Evolutionary conservation across 2,888 invertebrate genomes (phyloP), one percentile per base, ranked within the genome.

Genomic region (Dolomedes plantarius): DNA sequence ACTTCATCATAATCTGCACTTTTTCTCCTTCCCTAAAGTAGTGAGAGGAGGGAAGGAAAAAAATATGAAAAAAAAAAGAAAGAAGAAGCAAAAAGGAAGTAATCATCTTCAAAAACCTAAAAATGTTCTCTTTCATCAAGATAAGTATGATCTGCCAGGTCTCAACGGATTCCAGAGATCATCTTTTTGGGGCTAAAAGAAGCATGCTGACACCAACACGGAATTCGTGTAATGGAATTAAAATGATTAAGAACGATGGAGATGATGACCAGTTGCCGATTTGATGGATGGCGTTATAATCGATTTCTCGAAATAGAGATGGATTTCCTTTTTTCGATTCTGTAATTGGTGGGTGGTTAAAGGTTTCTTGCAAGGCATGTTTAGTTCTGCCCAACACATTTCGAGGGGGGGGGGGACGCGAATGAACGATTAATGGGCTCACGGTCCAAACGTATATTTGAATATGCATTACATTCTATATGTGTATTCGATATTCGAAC

Each of bases 71-170:
- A 77, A 36, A 67, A 31, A 76, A 32, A 41, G 72, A 56, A 65
- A n/a, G n/a, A n/a, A n/a, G n/a, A n/a, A n/a, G n/a, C n/a, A 7
- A n/a, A 29, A 62, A 23, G 31, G 19, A 23, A 74, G 62, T 81
- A 81, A 75, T 75, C 82, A 75, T 75, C 82, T 62, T 75, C 75
- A 82, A 69, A 71, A 71, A 46, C 27, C 29, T 29, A 69, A 67
- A 56, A 74, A 82, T 68, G 71, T 71, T 71, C 68, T 73, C 72
- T 69, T 68, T 85, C 83, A 85, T 85, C 83, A 77, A 39, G 83
- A 77, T 85, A 85, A 85, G 83, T 85, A 77, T 77, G 83, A 85
- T 85, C 83, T 83, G 77, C 77, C 11, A 31, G 72, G 77, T 85
- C 83, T 85, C 83, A 85, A 85, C 77, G 83, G 83, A 85, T 85